phyloP scores from a whole-genome alignment of 2,113 vertebrate genomes.

The Neogale vison region DNA sequence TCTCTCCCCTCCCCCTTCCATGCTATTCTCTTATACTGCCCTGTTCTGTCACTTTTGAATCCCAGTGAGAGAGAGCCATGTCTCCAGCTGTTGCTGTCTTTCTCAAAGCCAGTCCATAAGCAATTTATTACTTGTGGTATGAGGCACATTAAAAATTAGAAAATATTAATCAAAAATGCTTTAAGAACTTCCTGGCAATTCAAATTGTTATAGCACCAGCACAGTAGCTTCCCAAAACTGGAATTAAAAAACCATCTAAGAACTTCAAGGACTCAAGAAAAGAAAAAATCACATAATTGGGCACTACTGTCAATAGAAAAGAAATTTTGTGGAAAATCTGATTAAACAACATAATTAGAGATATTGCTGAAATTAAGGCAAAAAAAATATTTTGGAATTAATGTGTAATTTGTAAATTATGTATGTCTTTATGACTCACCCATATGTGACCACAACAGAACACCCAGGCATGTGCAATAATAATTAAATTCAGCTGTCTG shows the following conservation, averaged over 20 bases:
- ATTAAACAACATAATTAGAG: conserved; percentile 34
- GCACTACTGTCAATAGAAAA: neutral
- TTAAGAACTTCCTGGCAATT: conserved; percentile 2
- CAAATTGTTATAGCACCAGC: neutral
- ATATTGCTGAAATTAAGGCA: neutral
- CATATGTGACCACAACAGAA: neutral
- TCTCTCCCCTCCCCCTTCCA: neutral
- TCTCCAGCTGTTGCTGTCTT: neutral
- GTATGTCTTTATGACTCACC: neutral
- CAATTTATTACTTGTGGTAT: neutral
- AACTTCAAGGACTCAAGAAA: neutral
- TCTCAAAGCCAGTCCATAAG: neutral
- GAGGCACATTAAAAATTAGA: neutral
- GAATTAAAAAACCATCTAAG: conserved; percentile 5
- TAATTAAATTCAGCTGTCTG: neutral
- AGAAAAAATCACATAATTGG: conserved; percentile 3
- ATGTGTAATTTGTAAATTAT: neutral
- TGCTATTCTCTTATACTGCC: neutral
- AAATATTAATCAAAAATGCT: neutral
- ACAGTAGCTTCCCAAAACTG: neutral
- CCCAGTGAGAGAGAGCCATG: neutral
- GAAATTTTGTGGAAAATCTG: neutral
- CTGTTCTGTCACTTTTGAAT: neutral
- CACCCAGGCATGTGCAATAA: neutral
- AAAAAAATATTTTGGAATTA: neutral